Percentiles rank a stretch among this genome's conserved stretches.
These are phyloP conservation scores for Danio aesculapii DNA, from an alignment of 2,797 vertebrate species.

Conservation along the genomic window DNA sequence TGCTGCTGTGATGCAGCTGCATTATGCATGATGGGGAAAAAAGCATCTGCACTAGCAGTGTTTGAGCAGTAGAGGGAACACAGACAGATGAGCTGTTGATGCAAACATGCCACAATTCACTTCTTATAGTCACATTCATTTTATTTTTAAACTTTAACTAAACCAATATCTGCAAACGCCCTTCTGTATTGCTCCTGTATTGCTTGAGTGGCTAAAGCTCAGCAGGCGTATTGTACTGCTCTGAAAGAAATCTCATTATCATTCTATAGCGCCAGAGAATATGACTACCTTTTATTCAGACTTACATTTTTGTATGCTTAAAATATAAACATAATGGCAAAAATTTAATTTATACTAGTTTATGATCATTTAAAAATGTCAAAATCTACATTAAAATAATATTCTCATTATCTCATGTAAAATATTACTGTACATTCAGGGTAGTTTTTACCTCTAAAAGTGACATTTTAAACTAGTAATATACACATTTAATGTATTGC, in stretches of 20 bases:
- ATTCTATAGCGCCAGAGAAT: neutral
- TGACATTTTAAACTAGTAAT: too few species aligned
- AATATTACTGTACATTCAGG: too few species aligned
- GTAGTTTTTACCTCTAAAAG: too few species aligned
- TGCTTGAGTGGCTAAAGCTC: neutral
- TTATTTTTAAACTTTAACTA: neutral
- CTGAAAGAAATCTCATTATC: neutral
- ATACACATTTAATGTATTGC: too few species aligned
- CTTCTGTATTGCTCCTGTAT: neutral
- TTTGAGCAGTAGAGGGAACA: constrained; percentile 43
- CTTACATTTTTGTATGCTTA: neutral
- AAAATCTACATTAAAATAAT: neutral
- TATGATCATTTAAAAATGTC: too few species aligned
- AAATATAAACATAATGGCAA: neutral
- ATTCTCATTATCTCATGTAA: too few species aligned
- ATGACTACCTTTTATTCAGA: neutral
- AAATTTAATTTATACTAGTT: neutral
- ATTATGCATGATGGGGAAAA: neutral
- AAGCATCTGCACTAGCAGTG: neutral
- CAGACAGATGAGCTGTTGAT: neutral
- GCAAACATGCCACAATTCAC: neutral
- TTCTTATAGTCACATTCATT: neutral
- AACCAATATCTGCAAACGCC: neutral
- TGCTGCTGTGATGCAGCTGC: neutral
- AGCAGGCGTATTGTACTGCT: neutral